Base-by-base conservation (phyloP, 2,113 vertebrate genomes). In the Dasypus novemcinctus region DNA sequence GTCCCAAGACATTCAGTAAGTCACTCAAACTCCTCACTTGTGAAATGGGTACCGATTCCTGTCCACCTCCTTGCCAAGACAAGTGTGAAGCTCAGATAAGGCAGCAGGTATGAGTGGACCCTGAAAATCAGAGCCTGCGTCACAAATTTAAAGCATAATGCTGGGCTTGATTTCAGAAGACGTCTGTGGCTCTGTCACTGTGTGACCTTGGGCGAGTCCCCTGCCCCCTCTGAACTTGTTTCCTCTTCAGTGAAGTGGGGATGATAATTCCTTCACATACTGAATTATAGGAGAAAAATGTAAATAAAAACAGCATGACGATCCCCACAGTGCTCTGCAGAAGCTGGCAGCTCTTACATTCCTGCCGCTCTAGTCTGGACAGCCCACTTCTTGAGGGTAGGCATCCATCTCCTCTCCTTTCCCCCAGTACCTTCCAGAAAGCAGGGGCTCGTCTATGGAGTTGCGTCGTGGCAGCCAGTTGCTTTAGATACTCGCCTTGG, bases 281-380 rank as follows among this genome's bases (percentile, higher is more conserved):
- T 21, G 63, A 46, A 43, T 38, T 86, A 29, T 9, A 7, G 11
- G 31, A 84, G 72, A n/a, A n/a, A 87, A 79, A 75, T 20, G 31
- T 79, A 85, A 91, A 74, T 66, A 83, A 84, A 91, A 75, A 18
- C 54, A 80, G 59, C 31, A 2, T 0, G n/a, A 29, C 6, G 49
- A 46, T 8, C 66, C 84, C 33, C 29, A 74, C 27, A 80, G 59
- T 21, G 0, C 63, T 85, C 46, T 23, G 36, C 84, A 33, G 87
- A 46, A 29, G 46, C 49, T 2, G 33, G 68, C 41, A 12, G 27
- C 43, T 27, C 23, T 71, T 21, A 33, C 63, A 1, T 2, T 20
- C 4, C 0, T 52, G 11, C 7, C 20, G 49, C 59, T 41, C 20
- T 31, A 1, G 6, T 29, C 4, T 18, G 4, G 25, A 43, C 33